Evolutionary conservation across 1,140 invertebrate genomes (phyloP).

Genomic region (Teleopsis dalmanni): DNA sequence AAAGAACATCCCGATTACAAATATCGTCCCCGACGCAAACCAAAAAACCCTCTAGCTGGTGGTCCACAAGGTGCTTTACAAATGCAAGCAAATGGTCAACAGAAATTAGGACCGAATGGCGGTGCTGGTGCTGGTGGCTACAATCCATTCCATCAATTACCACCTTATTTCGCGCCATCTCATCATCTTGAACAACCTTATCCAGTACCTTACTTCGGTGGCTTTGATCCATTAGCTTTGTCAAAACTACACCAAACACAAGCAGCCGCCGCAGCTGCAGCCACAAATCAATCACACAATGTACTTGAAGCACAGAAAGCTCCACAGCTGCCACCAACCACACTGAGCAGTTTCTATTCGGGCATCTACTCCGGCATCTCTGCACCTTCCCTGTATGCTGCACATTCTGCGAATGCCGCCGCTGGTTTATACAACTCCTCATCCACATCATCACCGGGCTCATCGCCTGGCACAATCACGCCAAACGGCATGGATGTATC

Average conservation of each 20-base stretch:
- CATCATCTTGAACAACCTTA: slow-evolving; percentile 49
- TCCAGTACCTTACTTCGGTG: slow-evolving; percentile 54
- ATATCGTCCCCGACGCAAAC: slow-evolving; percentile 78
- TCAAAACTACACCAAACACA: slow-evolving; percentile 47
- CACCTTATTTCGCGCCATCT: slow-evolving; percentile 52
- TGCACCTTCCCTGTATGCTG: slow-evolving; percentile 43
- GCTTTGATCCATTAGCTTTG: slow-evolving; percentile 57
- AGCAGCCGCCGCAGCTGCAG: slow-evolving; percentile 36
- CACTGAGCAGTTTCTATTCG: slow-evolving; percentile 57
- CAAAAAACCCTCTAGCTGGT: slow-evolving; percentile 69
- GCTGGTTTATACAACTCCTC: slow-evolving; percentile 42
- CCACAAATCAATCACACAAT: slow-evolving; percentile 40
- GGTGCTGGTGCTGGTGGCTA: slow-evolving; percentile 37
- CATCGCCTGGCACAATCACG: slow-evolving; percentile 41
- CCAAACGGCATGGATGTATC: slow-evolving; percentile 32
- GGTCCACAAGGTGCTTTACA: slow-evolving; percentile 42
- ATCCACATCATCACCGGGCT: slow-evolving; percentile 46
- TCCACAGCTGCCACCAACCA: slow-evolving; percentile 47
- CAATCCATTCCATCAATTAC: slow-evolving; percentile 52
- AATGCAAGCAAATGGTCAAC: slow-evolving; percentile 29
- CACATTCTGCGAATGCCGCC: slow-evolving; percentile 42
- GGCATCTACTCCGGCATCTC: slow-evolving; percentile 50
- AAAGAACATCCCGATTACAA: slow-evolving; percentile 89
- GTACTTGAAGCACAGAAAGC: slow-evolving; percentile 31
- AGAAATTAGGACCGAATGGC: slow-evolving; percentile 24